Percentiles rank a stretch among this genome's conserved stretches.
Evolutionary conservation across 2,888 invertebrate genomes (phyloP).

Genomic region (Halictus quadricinctus): DNA sequence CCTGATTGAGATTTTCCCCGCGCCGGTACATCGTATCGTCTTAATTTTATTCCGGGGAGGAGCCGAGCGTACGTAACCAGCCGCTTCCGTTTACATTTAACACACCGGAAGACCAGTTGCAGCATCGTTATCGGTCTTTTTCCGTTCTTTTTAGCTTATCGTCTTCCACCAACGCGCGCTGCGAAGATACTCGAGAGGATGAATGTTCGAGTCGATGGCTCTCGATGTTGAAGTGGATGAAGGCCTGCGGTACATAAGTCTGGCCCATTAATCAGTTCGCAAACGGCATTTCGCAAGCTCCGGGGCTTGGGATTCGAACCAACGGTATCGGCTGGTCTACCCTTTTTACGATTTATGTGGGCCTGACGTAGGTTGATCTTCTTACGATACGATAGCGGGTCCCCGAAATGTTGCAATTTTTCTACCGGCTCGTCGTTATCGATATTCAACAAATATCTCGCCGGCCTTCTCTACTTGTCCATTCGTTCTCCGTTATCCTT

Average conservation of each 20-base stretch:
- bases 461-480: not conserved
- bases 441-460: conserved; percentile 26
- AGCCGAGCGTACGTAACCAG: not conserved
- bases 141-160: conserved; percentile 59
- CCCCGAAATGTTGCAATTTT: conserved; percentile 40
- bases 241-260: conserved; percentile 69
- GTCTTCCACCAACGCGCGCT: conserved; percentile 58
- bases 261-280: conserved; percentile 70
- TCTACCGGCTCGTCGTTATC: conserved; percentile 38
- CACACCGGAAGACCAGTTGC: conserved; percentile 37
- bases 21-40: not conserved
- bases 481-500: not conserved
- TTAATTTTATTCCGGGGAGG: not conserved
- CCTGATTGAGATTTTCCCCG: not conserved
- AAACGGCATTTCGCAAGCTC: conserved; percentile 70
- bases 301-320: conserved; percentile 53
- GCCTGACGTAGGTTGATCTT: conserved; percentile 55
- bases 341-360: conserved; percentile 63
- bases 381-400: conserved; percentile 53
- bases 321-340: conserved; percentile 57
- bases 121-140: conserved; percentile 58
- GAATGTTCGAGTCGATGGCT: conserved; percentile 67
- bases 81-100: conserved; percentile 42
- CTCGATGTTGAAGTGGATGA: conserved; percentile 70
- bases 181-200: conserved; percentile 67